Evolutionary conservation across 2,113 vertebrate species (phyloP).

Genomic region (Pampusana beccarii): DNA sequence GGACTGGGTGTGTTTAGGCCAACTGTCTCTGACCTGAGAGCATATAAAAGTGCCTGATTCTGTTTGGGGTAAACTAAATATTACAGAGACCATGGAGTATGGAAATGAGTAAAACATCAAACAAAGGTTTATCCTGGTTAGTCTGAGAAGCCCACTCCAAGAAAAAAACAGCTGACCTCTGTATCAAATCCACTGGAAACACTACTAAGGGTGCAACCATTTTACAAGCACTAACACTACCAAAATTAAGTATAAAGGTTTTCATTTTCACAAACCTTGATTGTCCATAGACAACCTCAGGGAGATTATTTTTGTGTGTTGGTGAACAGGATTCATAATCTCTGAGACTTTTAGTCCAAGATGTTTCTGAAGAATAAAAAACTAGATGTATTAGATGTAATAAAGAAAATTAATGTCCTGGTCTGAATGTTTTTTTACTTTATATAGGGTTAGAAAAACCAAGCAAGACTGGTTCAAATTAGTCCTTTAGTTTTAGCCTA

Average conservation of each 20-base stretch:
- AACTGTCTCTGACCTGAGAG: background rate
- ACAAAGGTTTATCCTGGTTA: background rate
- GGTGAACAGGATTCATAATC: background rate
- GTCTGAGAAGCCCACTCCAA: background rate
- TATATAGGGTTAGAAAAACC: background rate
- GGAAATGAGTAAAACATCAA: background rate
- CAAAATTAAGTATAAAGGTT: background rate
- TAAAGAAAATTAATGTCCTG: background rate
- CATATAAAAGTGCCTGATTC: background rate
- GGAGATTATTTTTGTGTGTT: background rate
- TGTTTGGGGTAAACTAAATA: background rate
- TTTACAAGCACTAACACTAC: background rate
- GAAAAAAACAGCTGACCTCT: background rate
- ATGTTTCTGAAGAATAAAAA: background rate
- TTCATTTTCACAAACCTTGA: background rate
- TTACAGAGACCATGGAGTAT: background rate
- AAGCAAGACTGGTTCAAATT: background rate
- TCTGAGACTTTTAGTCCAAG: background rate
- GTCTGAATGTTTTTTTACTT: background rate
- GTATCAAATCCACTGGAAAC: background rate
- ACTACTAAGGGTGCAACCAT: background rate
- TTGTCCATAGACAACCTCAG: background rate
- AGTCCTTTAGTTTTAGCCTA: conserved; percentile 6
- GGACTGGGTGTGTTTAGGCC: background rate
- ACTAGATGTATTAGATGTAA: background rate